Base-by-base conservation (phyloP, 2,113 vertebrate species). In the Macaca fascicularis region DNA sequence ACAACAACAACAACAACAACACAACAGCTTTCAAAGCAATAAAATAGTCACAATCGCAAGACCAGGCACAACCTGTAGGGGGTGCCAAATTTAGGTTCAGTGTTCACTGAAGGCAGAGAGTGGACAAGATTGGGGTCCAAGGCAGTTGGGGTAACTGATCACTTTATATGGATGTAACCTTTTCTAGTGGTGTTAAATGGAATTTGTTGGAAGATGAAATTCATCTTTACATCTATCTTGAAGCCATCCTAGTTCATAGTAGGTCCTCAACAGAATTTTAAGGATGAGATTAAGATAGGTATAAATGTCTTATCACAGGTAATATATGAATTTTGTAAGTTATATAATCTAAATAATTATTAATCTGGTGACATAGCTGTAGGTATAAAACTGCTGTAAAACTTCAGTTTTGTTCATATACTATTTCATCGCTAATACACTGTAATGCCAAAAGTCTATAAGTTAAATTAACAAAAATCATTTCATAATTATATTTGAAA, bases 31-130 rank as follows among this genome's bases (percentile, higher is more conserved):
- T 89, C 40, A 40, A 85, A 64, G 59, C 11, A 61, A 22, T n/a
- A 16, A 64, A 83, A 43, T 20, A 82, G 79, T 45, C 61, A 45
- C 57, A 40, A 70, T 10, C 1, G 75, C 89, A 96, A 80, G 89
- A 81, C 69, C 48, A 38, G 84, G 7, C 43, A 35, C 90, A 82
- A 67, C n/a, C 95, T 96, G 78, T 84, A 97, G 95, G 61, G 88
- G 95, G 93, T 74, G 79, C 96, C 55, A 97, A 80, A 91, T 85
- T 82, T 57, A 94, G 94, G n/a, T 83, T 90, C 50, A 89, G 72
- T 0, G 0, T 9, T 55, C 14, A 64, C n/a, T 52, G 81, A 84
- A 75, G 2, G 13, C 3, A 55, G 25, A 13, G 17, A 38, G 23
- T 19, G 25, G 48, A 32, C 50, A 89, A 85, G 48, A 59, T 30